Evolutionary conservation across 2,888 invertebrate species (phyloP).

Genomic region (Mimas tiliae): DNA sequence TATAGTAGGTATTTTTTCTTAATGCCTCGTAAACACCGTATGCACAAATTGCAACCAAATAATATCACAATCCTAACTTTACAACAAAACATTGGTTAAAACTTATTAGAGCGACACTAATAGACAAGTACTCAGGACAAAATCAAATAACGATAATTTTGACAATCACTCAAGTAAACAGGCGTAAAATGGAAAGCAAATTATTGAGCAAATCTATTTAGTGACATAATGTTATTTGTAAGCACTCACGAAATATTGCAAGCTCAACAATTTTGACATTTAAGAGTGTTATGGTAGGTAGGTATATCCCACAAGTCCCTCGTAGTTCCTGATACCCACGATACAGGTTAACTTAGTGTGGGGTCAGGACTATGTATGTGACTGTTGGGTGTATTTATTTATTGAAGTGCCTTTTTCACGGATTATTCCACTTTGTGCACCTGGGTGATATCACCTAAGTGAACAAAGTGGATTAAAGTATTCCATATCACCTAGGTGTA

Average conservation of each 20-base stretch:
- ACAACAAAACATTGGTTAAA: slow-evolving; percentile 7
- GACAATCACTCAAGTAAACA: slow-evolving; percentile 34
- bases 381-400: too few species aligned
- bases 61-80: neutral
- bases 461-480: too few species aligned
- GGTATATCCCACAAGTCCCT: too few species aligned
- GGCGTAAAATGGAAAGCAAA: slow-evolving; percentile 49
- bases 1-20: too few species aligned
- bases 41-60: neutral
- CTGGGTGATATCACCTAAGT: too few species aligned
- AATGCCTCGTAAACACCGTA: neutral
- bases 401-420: too few species aligned
- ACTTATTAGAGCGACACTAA: slow-evolving; percentile 30
- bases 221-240: slow-evolving; percentile 43
- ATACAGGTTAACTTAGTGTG: too few species aligned
- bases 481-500: too few species aligned
- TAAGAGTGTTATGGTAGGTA: neutral
- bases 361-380: too few species aligned
- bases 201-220: slow-evolving; percentile 41
- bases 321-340: too few species aligned
- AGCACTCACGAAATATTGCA: slow-evolving; percentile 40
- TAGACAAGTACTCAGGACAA: slow-evolving; percentile 16
- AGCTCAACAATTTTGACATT: neutral
- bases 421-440: too few species aligned
- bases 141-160: slow-evolving; percentile 30